Conservation (phyloP, 2,797 vertebrate genomes). For the Platyrinchus mystaceus region DNA sequence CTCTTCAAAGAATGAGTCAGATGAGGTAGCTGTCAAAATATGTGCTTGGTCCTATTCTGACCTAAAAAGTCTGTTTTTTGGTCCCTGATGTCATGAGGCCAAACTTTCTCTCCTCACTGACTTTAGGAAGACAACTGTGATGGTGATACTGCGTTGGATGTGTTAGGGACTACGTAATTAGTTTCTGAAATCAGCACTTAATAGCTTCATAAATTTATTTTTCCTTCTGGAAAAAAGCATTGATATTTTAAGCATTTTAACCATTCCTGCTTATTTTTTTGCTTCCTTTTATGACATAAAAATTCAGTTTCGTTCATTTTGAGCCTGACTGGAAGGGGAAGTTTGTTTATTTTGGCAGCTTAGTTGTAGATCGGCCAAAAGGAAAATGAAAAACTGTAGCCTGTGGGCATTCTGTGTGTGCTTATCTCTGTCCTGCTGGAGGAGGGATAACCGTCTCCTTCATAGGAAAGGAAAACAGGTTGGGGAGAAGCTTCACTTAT, state of each 20-base stretch:
- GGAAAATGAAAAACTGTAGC: constrained; percentile 65
- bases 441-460: neutral
- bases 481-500: neutral
- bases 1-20: neutral
- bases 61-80: constrained; percentile 5
- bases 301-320: constrained; percentile 64
- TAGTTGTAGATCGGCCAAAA: constrained; percentile 61
- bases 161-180: neutral
- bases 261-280: constrained; percentile 20
- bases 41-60: neutral
- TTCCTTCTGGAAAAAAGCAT: constrained; percentile 21
- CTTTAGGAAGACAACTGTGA: neutral
- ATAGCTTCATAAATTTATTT: constrained; percentile 18
- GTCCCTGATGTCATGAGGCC: neutral
- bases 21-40: constrained; percentile 11
- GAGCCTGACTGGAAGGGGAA: constrained; percentile 57
- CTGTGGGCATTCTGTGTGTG: constrained; percentile 30
- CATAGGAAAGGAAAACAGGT: neutral
- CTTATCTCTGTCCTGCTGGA: constrained; percentile 46
- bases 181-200: neutral
- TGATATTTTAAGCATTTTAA: constrained; percentile 43
- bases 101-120: neutral
- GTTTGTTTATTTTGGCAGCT: constrained; percentile 71
- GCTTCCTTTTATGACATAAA: constrained; percentile 59
- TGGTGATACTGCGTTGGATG: neutral